Percentiles rank a stretch among this genome's conserved stretches.
Evolutionary conservation across 2,888 invertebrate species (phyloP).

Genomic region (Ganaspis brasiliensis): DNA sequence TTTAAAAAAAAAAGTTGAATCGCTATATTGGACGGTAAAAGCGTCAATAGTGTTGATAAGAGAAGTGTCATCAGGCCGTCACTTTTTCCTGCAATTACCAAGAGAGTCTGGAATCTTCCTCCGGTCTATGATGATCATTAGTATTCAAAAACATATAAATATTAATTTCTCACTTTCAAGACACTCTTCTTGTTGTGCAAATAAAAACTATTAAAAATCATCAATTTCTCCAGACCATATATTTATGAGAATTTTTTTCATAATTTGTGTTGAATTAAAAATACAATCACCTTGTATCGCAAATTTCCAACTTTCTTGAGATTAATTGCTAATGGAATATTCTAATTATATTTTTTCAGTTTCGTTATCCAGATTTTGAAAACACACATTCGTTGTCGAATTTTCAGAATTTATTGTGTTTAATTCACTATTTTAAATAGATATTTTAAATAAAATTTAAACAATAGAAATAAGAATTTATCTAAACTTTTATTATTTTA

Average conservation of each 20-base stretch:
- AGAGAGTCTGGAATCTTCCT: conserved; percentile 1
- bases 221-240: background rate
- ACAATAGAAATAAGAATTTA: too few species aligned
- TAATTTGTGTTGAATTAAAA: conserved; percentile 16
- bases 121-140: background rate
- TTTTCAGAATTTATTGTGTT: too few species aligned
- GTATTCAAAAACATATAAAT: background rate
- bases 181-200: background rate
- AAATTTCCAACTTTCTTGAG: background rate
- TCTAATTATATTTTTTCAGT: background rate
- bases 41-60: background rate
- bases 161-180: background rate
- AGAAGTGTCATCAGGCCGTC: conserved; percentile 21
- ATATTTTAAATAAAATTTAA: too few species aligned
- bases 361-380: background rate
- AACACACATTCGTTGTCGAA: too few species aligned
- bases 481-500: too few species aligned
- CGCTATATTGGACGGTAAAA: background rate
- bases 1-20: too few species aligned
- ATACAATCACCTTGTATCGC: conserved; percentile 2
- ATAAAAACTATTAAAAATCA: conserved; percentile 5
- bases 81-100: conserved; percentile 10
- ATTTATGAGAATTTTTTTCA: background rate
- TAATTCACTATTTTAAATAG: too few species aligned
- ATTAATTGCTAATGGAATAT: background rate